Evolutionary conservation across 2,888 invertebrate species (phyloP), one percentile per base, ranked within the genome.

Genomic region (Priocnemis perturbator): DNA sequence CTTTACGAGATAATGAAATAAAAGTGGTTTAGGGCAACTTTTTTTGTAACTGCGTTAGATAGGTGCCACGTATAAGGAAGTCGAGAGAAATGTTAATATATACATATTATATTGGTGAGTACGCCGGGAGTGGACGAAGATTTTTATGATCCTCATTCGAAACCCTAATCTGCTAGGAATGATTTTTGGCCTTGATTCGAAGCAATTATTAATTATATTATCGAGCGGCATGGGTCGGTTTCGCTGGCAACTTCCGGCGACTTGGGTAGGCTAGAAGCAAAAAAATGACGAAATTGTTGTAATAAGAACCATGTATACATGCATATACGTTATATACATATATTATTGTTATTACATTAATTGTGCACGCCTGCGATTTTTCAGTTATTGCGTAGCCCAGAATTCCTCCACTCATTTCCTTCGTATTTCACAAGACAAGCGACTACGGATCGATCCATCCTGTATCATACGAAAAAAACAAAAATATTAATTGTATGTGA

Each of bases 261-360:
- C 78, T 85, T 82, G 83, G 85, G 83, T 87, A 87, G 83, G 73
- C 67, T 86, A 86, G 78, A 69, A 74, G 74, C 74, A 73, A 75
- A 68, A 67, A 75, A 81, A 78, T 69, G 76, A 81, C 78, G 79
- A 84, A 83, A 80, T 85, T 83, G 83, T 84, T 87, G 83, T 85
- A 85, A 86, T 85, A 83, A 84, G 76, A 85, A 76, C 60, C 80
- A 81, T 82, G 80, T 79, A 81, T 69, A 76, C 77, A 78, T 71
- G 62, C 71, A 79, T 76, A 77, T 72, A 79, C 64, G 74, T 81
- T 78, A 81, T 78, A 78, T 67, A 76, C 17, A 59, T 76, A 78
- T 80, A 79, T 79, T 75, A 78, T 80, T 80, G 81, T 80, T 80
- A 80, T 81, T 81, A 81, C 71, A 79, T 79, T 75, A 69, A 77